A percentile compares a stretch with the other conserved stretches of the same genome.
These are phyloP conservation scores for Osmerus mordax DNA, from an alignment of 2,113 vertebrate genomes.

Conservation along the genomic window DNA sequence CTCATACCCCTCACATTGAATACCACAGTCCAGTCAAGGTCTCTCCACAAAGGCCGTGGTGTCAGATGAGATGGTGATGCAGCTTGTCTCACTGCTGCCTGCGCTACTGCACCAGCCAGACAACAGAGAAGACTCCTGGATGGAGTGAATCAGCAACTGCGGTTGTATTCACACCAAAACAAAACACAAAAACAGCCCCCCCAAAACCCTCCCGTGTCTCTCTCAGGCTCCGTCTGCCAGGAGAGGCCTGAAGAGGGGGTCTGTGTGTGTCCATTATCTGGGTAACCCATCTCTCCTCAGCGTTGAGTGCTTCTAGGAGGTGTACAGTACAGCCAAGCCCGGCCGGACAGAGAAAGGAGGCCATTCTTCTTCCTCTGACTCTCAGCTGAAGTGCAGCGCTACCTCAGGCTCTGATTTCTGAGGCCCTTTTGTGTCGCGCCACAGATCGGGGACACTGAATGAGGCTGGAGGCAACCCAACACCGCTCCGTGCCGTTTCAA, in stretches of 20 bases:
- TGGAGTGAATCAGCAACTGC: constrained; percentile 40
- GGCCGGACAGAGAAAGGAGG: constrained; percentile 59
- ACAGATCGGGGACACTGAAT: constrained; percentile 65
- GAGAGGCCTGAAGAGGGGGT: constrained; percentile 31
- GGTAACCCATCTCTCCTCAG: constrained; percentile 57
- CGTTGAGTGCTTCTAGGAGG: constrained; percentile 66
- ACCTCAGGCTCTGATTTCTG: constrained; percentile 67
- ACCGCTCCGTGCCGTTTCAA: constrained; percentile 58
- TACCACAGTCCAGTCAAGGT: constrained; percentile 16
- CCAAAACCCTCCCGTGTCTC: constrained; percentile 23
- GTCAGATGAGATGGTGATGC: constrained; percentile 47
- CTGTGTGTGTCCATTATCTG: constrained; percentile 54
- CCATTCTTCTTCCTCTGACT: constrained; percentile 61
- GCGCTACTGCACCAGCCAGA: constrained; percentile 12
- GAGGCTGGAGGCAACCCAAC: constrained; percentile 69
- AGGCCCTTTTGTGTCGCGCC: constrained; percentile 66
- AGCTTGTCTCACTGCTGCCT: constrained; percentile 20
- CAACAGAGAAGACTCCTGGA: constrained; percentile 26
- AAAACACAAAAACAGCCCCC: constrained; percentile 29
- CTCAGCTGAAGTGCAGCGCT: constrained; percentile 50
- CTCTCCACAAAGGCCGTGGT: constrained; percentile 43
- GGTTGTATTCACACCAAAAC: constrained; percentile 51
- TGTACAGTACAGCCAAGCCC: constrained; percentile 57
- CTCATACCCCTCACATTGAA: constrained; percentile 13
- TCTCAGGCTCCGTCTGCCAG: constrained; percentile 24